phyloP scores from a whole-genome alignment of 2,797 vertebrate genomes.

The Euthynnus affinis region DNA sequence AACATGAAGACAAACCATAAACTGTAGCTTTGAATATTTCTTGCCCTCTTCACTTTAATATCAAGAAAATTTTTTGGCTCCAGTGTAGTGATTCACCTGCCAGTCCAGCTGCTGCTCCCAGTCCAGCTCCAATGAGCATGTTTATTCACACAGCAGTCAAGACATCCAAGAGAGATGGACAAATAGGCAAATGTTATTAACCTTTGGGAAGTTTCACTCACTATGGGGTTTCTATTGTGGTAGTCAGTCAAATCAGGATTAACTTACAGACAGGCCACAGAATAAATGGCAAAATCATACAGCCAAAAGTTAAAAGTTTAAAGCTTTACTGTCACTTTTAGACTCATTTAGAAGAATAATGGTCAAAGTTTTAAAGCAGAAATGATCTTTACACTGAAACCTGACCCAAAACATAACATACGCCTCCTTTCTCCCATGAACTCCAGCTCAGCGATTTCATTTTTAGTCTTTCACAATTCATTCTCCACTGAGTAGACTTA shows the following conservation, averaged over 20 bases:
- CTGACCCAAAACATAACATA: not conserved
- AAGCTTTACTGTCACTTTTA: not conserved
- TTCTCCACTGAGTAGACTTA: constrained; percentile 23
- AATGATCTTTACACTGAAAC: not conserved
- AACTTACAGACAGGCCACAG: not conserved
- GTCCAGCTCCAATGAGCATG: constrained; percentile 38
- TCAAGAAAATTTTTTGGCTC: constrained; percentile 40
- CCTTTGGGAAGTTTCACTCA: constrained; percentile 34
- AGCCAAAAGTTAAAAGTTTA: not conserved
- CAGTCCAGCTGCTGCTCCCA: constrained; percentile 53
- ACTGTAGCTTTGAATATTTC: constrained; percentile 8
- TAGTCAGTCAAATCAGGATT: constrained; percentile 2
- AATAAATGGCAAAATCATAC: not conserved
- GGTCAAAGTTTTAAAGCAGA: not conserved
- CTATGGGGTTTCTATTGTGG: constrained; percentile 2
- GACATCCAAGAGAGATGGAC: constrained; percentile 42
- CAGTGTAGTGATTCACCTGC: constrained; percentile 59
- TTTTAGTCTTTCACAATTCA: constrained; percentile 32
- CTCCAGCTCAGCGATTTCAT: constrained; percentile 13
- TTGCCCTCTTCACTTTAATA: constrained; percentile 25
- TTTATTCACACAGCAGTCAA: constrained; percentile 49
- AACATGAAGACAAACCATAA: not conserved
- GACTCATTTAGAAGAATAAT: not conserved
- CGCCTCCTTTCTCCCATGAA: not conserved
- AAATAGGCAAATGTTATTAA: constrained; percentile 43